Base-by-base conservation (phyloP, 2,113 vertebrate species). In the Callopanchax toddi region DNA sequence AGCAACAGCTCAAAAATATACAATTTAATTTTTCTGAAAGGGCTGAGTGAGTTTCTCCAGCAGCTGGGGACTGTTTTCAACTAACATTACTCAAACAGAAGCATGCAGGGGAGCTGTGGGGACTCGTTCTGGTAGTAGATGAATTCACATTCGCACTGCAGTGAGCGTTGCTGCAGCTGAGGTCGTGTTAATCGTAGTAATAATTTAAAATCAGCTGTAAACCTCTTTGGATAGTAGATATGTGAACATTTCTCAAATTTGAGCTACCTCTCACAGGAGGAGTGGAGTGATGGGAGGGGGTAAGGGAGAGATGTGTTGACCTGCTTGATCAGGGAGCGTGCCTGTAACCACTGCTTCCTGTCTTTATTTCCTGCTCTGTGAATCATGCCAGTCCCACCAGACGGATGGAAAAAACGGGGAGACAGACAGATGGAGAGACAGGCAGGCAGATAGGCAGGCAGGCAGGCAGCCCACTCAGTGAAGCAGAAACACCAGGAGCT, bases 391-490 rank as follows among this genome's bases (percentile, higher is more conserved):
- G 71, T 83, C 74, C 76, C 77, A 59, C 60, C 79, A 82, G 74
- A 79, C 64, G 26, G 44, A 34, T 5, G 17, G 58, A 55, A 29
- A 43, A 32, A 54, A n/a, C 49, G 60, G 71, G 34, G 39, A 60
- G 71, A 34, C 56, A 57, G 77, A 46, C 34, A 32, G 44, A 8
- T 13, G 36, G 57, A 7, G 32, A 59, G 76, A 1, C 39, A 59
- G 73, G 0, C 67, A 54, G 71, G 25, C 36, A 74, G 70, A 15
- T 3, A 15, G 37, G 3, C 32, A 68, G 67, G 11, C 46, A 70
- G 66, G 42, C 86, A 73, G 74, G 46, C 81, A 72, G 83, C 82
- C 87, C 83, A 85, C 82, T 87, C 89, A 84, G 60, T 80, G 73
- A 63, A 87, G 80, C 84, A 83, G 74, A 78, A 81, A 78, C 79